These are phyloP conservation scores for Chaetorhynchus papuensis DNA, from an alignment of 2,113 vertebrate genomes.

Conservation along the genomic window DNA sequence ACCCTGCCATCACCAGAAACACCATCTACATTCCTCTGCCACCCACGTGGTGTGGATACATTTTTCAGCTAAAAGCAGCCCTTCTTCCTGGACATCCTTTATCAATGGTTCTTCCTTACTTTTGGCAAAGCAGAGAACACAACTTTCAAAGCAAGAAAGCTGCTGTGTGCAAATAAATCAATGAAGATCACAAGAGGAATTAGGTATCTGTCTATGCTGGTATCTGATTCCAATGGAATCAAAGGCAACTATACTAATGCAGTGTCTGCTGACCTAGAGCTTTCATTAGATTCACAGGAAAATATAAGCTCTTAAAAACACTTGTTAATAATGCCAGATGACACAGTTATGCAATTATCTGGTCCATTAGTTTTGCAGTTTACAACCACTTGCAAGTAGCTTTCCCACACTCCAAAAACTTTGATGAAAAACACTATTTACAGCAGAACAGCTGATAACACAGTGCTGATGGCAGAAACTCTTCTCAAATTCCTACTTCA, in stretches of 20 bases:
- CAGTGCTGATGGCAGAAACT: not conserved
- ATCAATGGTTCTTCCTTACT: not conserved
- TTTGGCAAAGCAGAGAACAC: constrained; percentile 31
- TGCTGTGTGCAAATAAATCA: not conserved
- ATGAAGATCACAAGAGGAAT: not conserved
- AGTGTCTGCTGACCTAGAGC: not conserved
- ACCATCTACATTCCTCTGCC: not conserved
- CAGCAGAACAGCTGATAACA: not conserved
- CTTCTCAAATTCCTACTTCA: not conserved
- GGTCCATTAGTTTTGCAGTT: not conserved
- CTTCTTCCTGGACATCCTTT: not conserved
- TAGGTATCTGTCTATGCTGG: not conserved
- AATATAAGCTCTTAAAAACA: not conserved
- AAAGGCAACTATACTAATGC: not conserved
- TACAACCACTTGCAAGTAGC: not conserved
- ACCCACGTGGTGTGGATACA: rapidly evolving
- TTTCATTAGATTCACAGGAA: not conserved
- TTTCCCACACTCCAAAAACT: not conserved
- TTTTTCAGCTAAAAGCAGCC: not conserved
- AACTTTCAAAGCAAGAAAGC: not conserved
- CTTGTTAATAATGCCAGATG: not conserved
- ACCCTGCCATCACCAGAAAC: not conserved
- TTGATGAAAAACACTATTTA: not conserved
- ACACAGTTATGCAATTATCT: not conserved
- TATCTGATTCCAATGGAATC: not conserved